phyloP scores from a whole-genome alignment of 2,113 vertebrate genomes.

The Zosterops japonicus region DNA sequence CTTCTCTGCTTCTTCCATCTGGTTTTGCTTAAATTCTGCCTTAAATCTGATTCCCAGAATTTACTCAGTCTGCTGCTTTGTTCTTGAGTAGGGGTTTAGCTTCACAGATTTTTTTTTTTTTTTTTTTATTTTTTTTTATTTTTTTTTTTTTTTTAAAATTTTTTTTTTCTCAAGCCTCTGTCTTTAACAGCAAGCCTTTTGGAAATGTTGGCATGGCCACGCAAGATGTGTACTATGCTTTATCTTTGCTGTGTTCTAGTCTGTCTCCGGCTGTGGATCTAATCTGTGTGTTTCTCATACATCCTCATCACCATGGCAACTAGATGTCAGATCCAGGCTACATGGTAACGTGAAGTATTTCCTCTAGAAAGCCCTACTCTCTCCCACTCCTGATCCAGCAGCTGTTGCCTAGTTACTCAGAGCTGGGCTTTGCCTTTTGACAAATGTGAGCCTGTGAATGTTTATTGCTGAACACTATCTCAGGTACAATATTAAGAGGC shows the following conservation, averaged over 20 bases:
- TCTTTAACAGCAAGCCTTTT: neutral
- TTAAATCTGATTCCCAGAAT: conserved; percentile 28
- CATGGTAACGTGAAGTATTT: neutral
- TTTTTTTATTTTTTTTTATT: neutral
- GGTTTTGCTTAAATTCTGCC: conserved; percentile 28
- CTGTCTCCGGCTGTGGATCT: neutral
- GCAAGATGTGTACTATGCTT: neutral
- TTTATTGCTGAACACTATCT: neutral
- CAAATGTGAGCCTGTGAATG: neutral
- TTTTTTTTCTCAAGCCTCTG: neutral
- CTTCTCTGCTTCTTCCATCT: conserved; percentile 15
- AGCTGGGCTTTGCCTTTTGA: neutral
- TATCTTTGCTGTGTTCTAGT: conserved; percentile 5
- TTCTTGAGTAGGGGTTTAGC: neutral
- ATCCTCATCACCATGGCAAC: conserved; percentile 13
- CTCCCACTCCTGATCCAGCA: neutral
- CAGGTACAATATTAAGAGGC: neutral
- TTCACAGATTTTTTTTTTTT: neutral
- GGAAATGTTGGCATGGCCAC: neutral
- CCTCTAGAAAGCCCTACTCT: neutral
- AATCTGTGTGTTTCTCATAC: neutral
- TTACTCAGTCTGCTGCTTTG: conserved; percentile 6
- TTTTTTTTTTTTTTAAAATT: neutral
- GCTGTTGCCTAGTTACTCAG: conserved; percentile 17
- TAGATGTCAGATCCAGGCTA: neutral